Evolutionary conservation across 1,140 invertebrate genomes (phyloP).

Genomic region (Listronotus bonariensis): DNA sequence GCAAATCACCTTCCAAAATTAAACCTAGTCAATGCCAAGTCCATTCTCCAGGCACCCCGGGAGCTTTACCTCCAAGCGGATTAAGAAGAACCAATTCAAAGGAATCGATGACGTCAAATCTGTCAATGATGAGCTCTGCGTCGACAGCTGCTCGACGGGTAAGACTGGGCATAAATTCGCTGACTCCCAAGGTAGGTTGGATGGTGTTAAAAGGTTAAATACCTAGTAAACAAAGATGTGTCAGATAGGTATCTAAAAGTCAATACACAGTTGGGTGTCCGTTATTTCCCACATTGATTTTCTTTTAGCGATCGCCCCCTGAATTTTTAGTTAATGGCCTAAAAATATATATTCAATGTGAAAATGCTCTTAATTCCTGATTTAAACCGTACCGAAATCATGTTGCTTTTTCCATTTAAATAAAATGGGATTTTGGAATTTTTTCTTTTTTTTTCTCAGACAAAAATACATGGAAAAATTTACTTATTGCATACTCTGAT

Average conservation of each 20-base stretch:
- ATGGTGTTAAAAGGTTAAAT: conserved; percentile 3
- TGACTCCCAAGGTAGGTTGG: conserved; percentile 69
- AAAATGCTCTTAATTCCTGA: no score
- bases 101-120: conserved; percentile 81
- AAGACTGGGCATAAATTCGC: conserved; percentile 74
- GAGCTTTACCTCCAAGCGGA: conserved; percentile 59
- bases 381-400: no score
- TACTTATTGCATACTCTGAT: no score
- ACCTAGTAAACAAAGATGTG: not conserved
- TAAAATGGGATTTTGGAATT: no score
- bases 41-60: conserved; percentile 63
- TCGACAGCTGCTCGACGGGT: conserved; percentile 57
- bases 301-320: no score
- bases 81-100: conserved; percentile 77
- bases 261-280: no score
- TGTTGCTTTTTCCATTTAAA: no score
- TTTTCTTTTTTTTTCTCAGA: no score
- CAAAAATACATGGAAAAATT: no score
- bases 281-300: no score
- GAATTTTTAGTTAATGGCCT: no score
- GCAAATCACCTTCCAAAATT: conserved; percentile 76
- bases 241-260: not conserved
- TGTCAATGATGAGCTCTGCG: conserved; percentile 71
- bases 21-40: conserved; percentile 67
- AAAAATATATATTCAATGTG: no score